phyloP scores from a whole-genome alignment of 1,140 invertebrate species.

The Philotrypesis tridentata region DNA sequence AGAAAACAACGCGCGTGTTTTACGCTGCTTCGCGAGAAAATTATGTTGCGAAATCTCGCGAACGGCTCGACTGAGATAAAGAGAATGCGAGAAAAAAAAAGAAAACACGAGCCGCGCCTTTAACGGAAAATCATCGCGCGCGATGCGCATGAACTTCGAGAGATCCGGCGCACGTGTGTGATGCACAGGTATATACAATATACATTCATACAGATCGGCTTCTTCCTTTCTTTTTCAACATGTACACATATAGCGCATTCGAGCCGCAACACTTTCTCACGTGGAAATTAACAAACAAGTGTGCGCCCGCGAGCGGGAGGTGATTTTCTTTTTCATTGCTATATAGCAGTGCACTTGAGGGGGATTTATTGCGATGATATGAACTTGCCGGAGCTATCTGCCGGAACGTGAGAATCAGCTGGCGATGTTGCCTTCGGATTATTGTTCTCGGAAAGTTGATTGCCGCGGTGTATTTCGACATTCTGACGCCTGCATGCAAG shows the following conservation, averaged over 20 bases:
- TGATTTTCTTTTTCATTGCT: slow-evolving; percentile 38
- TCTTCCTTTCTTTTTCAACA: background rate
- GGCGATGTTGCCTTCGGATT: background rate
- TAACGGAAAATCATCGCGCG: slow-evolving; percentile 23
- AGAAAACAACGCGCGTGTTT: background rate
- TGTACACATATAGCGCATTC: background rate
- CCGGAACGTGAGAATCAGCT: background rate
- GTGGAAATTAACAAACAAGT: slow-evolving; percentile 28
- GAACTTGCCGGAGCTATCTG: background rate
- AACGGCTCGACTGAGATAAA: background rate
- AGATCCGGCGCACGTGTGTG: background rate
- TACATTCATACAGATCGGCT: too few species aligned
- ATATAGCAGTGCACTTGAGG: background rate
- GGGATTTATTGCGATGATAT: background rate
- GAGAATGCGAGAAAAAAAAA: background rate
- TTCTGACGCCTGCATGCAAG: background rate
- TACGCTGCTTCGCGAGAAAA: background rate
- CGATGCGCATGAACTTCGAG: background rate
- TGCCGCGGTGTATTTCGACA: background rate
- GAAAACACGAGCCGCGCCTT: background rate
- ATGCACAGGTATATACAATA: too few species aligned
- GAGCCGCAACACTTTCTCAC: slow-evolving; percentile 42
- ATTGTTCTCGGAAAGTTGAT: background rate
- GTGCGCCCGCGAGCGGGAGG: too few species aligned
- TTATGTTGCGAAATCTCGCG: background rate